Evolutionary conservation across 2,888 invertebrate species (phyloP), one percentile per base, ranked within the genome.

Genomic region (Trypoxylon attenuatum): DNA sequence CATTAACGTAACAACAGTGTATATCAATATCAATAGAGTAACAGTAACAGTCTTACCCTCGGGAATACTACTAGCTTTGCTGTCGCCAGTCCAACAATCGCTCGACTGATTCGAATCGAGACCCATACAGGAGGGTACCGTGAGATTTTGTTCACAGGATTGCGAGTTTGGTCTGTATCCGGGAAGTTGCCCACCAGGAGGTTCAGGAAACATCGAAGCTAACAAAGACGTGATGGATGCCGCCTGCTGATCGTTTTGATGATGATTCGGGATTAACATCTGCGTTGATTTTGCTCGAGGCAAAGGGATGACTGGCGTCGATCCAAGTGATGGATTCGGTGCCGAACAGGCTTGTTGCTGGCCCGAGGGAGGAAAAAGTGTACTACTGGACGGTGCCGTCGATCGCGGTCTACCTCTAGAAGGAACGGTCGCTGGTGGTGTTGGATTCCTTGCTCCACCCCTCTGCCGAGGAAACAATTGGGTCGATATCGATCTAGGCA

Each of bases 401-500:
- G 84, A 79, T 47, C 84, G 78, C n/a, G 80, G 69, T 10, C 81
- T 78, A 13, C 80, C 81, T 29, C 81, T 77, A n/a, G 82, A 79
- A 13, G 84, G 82, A 21, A 83, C 83, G 3, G 81, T 82, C 5
- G 84, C 79, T 2, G 86, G 84, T 2, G 81, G 79, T 0, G 85
- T 84, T 13, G 65, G 66, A 51, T 82, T 80, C 18, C 81, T 65
- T 1, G 66, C 49, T 0, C 61, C 72, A 5, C 59, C 54, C 1
- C 71, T 58, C 18, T 75, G 75, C 15, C 78, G 77, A 4, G 82
- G 79, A 59, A 90, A 73, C 84, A 88, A 79, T 87, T 87, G 82
- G 42, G 89, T 87, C 86, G 90, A 86, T 82, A 89, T 71, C 22
- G 86, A 84, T 46, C 87, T 79, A 41, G 87, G 82, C 21, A 87